These are phyloP conservation scores for Gymnobelideus leadbeateri DNA, from an alignment of 2,113 vertebrate species.

Conservation along the genomic window DNA sequence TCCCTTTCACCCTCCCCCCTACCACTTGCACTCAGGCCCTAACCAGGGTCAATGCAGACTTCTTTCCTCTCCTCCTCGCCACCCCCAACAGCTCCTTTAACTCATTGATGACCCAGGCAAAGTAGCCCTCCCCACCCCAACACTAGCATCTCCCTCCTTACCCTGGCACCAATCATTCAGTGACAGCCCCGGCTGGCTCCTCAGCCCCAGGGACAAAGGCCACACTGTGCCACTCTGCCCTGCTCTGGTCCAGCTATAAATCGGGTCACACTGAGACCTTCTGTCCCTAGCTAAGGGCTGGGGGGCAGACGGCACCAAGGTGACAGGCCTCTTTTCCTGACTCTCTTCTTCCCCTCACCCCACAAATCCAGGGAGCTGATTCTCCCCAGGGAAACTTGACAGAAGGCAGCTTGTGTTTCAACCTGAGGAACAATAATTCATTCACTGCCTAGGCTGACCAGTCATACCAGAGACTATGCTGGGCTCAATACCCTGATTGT, in stretches of 20 bases:
- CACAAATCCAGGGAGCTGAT: constrained; percentile 62
- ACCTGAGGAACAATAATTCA: constrained; percentile 61
- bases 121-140: background rate
- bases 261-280: constrained; percentile 74
- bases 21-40: no score
- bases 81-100: background rate
- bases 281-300: constrained; percentile 66
- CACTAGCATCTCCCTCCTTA: constrained; percentile 1
- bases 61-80: background rate
- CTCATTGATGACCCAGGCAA: background rate
- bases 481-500: constrained; percentile 74
- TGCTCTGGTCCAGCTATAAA: constrained; percentile 56
- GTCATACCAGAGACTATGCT: constrained; percentile 65
- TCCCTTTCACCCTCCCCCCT: background rate
- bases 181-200: constrained; percentile 77
- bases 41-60: background rate
- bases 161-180: constrained; percentile 71
- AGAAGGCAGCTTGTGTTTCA: constrained; percentile 74
- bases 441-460: constrained; percentile 61
- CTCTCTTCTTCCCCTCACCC: constrained; percentile 48
- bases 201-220: constrained; percentile 74
- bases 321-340: constrained; percentile 70
- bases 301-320: constrained; percentile 71
- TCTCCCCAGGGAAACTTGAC: constrained; percentile 68
- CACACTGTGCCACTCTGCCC: constrained; percentile 62